Conservation (phyloP, 2,888 invertebrate genomes). For the Anticlea derivata region DNA sequence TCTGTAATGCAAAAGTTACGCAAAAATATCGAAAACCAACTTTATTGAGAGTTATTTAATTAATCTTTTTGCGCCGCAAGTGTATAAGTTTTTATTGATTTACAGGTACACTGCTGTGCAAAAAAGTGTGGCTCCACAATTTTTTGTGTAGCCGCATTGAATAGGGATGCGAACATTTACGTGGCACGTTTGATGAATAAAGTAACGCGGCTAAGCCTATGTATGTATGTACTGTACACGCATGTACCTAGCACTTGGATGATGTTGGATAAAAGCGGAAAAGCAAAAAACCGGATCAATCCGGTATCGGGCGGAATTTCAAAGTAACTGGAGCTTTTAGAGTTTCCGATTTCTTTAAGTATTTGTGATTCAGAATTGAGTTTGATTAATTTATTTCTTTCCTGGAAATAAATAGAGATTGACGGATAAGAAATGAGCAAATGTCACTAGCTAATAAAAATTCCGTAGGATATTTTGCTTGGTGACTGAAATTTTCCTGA, state of each 20-base stretch:
- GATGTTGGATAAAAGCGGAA: constrained; percentile 35
- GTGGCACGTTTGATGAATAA: constrained; percentile 39
- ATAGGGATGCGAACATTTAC: constrained; percentile 33
- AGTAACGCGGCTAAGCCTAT: constrained; percentile 35
- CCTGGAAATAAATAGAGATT: constrained; percentile 29
- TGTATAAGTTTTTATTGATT: constrained; percentile 21
- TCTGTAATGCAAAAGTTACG: constrained; percentile 20
- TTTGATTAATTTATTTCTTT: constrained; percentile 36
- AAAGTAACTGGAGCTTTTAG: constrained; percentile 37
- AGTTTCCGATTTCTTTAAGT: constrained; percentile 33
- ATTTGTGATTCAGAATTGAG: constrained; percentile 33
- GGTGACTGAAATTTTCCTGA: background rate
- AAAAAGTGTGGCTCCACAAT: constrained; percentile 25
- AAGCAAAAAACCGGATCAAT: constrained; percentile 38
- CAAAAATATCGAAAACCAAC: constrained; percentile 19
- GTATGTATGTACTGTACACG: too few relatives aligned
- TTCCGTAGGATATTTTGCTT: background rate
- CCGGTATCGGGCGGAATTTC: constrained; percentile 37
- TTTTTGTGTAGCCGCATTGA: too few relatives aligned
- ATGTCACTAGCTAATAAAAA: background rate
- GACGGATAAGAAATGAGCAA: constrained; percentile 17
- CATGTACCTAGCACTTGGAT: constrained; percentile 29
- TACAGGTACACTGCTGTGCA: constrained; percentile 17
- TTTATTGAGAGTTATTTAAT: constrained; percentile 13
- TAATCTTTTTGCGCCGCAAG: constrained; percentile 15